phyloP scores from a whole-genome alignment of 1,140 invertebrate genomes.

The Muscidifurax raptorellus region DNA sequence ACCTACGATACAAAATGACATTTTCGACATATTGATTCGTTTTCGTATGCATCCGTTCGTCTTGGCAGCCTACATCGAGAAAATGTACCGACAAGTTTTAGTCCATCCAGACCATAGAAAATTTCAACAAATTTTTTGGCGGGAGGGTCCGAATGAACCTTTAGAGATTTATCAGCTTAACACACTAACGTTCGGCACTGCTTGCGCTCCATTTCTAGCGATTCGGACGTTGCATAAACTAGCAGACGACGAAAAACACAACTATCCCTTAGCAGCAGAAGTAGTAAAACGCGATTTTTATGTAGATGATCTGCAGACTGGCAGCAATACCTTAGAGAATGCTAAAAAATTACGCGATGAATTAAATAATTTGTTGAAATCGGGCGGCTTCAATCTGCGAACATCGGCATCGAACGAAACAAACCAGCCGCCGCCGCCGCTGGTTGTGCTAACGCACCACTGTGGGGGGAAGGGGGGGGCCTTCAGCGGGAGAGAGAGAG shows the following conservation, averaged over 20 bases:
- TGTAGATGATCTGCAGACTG: conserved; percentile 71
- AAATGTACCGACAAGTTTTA: not conserved
- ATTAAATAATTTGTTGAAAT: conserved; percentile 38
- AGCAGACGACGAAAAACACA: conserved; percentile 32
- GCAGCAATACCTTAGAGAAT: conserved; percentile 60
- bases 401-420: conserved; percentile 64
- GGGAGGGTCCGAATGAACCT: not conserved
- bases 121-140: conserved; percentile 16
- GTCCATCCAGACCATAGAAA: not conserved
- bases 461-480: too few relatives aligned
- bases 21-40: not conserved
- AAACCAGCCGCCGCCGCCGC: too few relatives aligned
- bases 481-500: too few relatives aligned
- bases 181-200: not conserved
- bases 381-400: conserved; percentile 54
- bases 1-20: not conserved
- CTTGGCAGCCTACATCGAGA: not conserved
- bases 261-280: conserved; percentile 56
- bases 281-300: conserved; percentile 64
- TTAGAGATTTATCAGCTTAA: not conserved
- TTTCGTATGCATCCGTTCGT: not conserved
- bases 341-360: conserved; percentile 56
- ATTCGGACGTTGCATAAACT: conserved; percentile 20
- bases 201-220: too few relatives aligned
- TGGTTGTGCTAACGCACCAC: too few relatives aligned